A percentile compares a stretch with the other conserved stretches of the same genome.
These are phyloP conservation scores for Clinocottus analis DNA, from an alignment of 2,113 vertebrate species.

Conservation along the genomic window DNA sequence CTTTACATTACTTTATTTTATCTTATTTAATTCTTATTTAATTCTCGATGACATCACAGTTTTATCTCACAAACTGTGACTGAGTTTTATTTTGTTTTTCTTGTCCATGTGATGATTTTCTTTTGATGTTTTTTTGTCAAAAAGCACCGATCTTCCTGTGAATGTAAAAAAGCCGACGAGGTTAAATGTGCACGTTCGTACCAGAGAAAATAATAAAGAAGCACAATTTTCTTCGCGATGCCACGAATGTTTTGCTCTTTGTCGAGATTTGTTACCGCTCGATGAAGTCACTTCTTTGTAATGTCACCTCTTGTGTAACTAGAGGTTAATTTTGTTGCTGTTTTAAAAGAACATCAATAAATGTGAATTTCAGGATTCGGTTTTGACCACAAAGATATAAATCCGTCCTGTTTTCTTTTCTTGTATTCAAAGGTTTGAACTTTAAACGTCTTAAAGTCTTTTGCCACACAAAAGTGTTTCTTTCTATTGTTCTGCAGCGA, in stretches of 20 bases:
- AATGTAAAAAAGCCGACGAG: conserved; percentile 1
- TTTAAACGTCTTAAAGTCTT: too few relatives aligned
- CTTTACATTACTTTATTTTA: too few relatives aligned
- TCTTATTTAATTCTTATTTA: background rate
- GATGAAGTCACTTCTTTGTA: background rate
- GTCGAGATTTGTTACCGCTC: background rate
- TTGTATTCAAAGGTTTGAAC: background rate
- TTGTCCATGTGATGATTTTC: background rate
- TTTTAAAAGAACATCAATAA: background rate
- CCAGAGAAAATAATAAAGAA: background rate
- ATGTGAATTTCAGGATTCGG: background rate
- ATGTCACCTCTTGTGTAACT: background rate
- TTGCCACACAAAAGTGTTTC: too few relatives aligned
- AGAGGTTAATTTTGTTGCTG: background rate
- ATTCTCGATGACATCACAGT: background rate
- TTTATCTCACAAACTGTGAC: background rate
- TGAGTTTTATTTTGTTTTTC: background rate
- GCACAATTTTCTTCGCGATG: background rate
- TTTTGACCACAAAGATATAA: background rate
- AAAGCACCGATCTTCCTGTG: background rate
- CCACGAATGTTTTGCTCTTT: background rate
- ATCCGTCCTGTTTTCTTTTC: background rate
- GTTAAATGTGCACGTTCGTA: background rate
- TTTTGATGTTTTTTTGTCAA: background rate
- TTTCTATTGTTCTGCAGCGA: too few relatives aligned